phyloP scores from a whole-genome alignment of 2,113 vertebrate genomes.

The Varanus salvator region DNA sequence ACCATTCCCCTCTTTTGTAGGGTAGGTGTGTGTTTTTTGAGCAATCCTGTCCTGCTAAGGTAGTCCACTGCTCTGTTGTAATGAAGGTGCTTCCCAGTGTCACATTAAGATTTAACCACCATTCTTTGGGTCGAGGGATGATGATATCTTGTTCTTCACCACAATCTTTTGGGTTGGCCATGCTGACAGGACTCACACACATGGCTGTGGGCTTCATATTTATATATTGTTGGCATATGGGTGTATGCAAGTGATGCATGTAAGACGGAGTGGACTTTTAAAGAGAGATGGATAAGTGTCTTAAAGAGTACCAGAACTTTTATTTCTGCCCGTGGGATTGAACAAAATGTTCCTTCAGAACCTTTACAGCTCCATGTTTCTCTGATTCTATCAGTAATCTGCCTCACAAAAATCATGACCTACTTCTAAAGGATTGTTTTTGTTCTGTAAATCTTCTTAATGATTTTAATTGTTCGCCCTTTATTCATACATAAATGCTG shows the following conservation, averaged over 20 bases:
- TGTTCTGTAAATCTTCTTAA: conserved; percentile 25
- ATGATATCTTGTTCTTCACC: no score
- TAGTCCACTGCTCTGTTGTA: no score
- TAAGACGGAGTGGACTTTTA: background rate
- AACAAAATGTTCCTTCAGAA: conserved; percentile 7
- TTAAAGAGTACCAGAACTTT: background rate
- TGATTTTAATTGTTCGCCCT: conserved; percentile 21
- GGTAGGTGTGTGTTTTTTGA: no score
- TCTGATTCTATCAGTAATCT: background rate
- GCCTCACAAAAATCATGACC: conserved; percentile 30
- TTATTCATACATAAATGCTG: conserved; percentile 22
- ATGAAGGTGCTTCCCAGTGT: no score
- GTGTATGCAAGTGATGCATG: background rate
- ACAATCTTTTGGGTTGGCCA: background rate
- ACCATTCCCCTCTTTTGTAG: no score
- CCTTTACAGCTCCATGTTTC: conserved; percentile 19
- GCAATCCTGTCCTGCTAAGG: no score
- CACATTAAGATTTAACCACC: no score
- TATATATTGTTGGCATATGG: background rate
- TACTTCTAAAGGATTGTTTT: conserved; percentile 13
- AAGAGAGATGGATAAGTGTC: background rate
- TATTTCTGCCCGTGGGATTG: background rate
- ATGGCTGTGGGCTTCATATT: background rate
- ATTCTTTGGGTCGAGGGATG: no score
- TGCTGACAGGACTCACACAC: background rate